These are phyloP conservation scores for Harpalus rufipes DNA, from an alignment of 2,888 invertebrate species.

Conservation along the genomic window DNA sequence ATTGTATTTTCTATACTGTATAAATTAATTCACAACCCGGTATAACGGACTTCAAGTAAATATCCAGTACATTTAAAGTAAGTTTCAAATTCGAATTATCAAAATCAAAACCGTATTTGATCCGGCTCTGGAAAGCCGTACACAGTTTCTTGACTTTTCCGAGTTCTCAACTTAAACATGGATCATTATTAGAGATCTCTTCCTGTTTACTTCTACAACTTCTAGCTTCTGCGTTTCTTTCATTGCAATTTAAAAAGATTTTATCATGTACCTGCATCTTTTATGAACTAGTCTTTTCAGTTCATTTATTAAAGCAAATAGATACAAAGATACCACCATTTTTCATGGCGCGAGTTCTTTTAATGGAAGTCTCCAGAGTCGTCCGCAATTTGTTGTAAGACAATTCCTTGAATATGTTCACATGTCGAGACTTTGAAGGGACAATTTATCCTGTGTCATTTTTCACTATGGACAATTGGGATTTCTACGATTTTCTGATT, in stretches of 20 bases:
- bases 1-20: too few relatives aligned
- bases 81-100: too few relatives aligned
- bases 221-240: background rate
- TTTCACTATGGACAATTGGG: background rate
- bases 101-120: too few relatives aligned
- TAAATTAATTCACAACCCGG: too few relatives aligned
- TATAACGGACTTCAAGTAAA: too few relatives aligned
- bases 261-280: background rate
- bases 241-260: background rate
- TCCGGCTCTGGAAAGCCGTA: too few relatives aligned
- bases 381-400: background rate
- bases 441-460: background rate
- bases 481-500: background rate
- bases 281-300: background rate
- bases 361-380: background rate
- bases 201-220: too few relatives aligned
- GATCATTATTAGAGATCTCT: too few relatives aligned
- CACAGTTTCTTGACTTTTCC: too few relatives aligned
- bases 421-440: background rate
- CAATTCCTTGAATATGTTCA: background rate
- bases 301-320: conserved; percentile 3
- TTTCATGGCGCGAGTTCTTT: background rate
- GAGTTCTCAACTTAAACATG: too few relatives aligned
- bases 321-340: background rate
- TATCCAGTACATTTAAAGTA: too few relatives aligned